phyloP scores from a whole-genome alignment of 2,888 invertebrate genomes.

The Callimorpha dominula region DNA sequence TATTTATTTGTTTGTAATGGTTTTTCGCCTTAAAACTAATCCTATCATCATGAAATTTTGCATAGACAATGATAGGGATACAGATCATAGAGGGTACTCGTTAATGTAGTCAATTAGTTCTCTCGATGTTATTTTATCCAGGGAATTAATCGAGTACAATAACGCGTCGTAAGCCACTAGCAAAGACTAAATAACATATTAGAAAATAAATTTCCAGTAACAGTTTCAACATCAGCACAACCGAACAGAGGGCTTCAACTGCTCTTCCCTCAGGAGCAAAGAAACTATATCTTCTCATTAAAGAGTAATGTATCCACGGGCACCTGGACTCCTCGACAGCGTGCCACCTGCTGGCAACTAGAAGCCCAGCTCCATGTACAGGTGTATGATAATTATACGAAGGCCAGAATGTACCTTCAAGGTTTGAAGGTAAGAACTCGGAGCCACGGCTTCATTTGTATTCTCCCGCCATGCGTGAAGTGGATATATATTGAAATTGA shows the following conservation, averaged over 20 bases:
- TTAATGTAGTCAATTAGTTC: no score
- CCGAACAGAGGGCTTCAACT: conserved; percentile 60
- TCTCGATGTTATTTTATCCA: no score
- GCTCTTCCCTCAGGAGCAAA: conserved; percentile 68
- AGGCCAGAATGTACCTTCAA: conserved; percentile 64
- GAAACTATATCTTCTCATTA: conserved; percentile 68
- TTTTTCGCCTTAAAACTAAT: no score
- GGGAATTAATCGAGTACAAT: no score
- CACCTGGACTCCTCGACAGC: conserved; percentile 61
- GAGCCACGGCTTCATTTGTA: no score
- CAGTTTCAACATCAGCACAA: conserved; percentile 46
- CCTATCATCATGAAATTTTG: no score
- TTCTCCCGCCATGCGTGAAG: no score
- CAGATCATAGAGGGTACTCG: no score
- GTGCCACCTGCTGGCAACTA: conserved; percentile 71
- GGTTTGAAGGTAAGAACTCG: conserved; percentile 65
- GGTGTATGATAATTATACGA: conserved; percentile 70
- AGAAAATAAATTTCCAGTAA: conserved; percentile 51
- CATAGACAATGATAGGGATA: no score
- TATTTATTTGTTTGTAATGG: no score
- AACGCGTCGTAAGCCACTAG: no score
- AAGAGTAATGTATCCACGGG: conserved; percentile 73
- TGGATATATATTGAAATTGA: no score
- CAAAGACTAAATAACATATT: background rate
- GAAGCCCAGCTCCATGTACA: conserved; percentile 66